These are phyloP conservation scores for Augiades crinisus DNA, from an alignment of 2,888 invertebrate species.

Conservation along the genomic window DNA sequence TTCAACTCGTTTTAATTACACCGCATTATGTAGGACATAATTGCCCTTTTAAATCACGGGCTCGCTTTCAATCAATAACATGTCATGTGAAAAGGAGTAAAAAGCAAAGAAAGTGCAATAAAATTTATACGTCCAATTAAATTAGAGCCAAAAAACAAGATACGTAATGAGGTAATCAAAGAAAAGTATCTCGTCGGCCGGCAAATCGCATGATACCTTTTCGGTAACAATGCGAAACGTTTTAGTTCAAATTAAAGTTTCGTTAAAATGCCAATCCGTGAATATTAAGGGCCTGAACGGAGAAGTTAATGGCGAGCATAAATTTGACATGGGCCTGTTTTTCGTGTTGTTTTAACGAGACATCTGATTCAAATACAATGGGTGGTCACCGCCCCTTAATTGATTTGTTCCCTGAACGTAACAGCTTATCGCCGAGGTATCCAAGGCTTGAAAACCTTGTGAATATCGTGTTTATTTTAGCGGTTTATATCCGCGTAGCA, in stretches of 20 bases:
- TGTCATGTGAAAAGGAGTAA: slow-evolving; percentile 33
- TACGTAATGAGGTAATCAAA: slow-evolving; percentile 62
- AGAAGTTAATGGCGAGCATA: slow-evolving; percentile 62
- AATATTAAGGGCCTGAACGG: slow-evolving; percentile 45
- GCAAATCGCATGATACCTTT: slow-evolving; percentile 42
- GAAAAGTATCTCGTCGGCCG: slow-evolving; percentile 45
- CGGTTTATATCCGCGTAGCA: too few species aligned
- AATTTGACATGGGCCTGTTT: slow-evolving; percentile 60
- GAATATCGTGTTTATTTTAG: not conserved
- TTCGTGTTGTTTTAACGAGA: slow-evolving; percentile 56
- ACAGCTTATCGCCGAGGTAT: slow-evolving; percentile 21
- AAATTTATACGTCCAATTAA: slow-evolving; percentile 65
- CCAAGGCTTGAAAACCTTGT: not conserved
- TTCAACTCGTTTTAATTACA: slow-evolving; percentile 52
- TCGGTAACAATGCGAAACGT: slow-evolving; percentile 50
- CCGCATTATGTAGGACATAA: slow-evolving; percentile 39
- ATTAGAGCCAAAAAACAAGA: slow-evolving; percentile 55
- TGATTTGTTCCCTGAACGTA: slow-evolving; percentile 51
- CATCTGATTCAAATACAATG: slow-evolving; percentile 66
- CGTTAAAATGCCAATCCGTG: slow-evolving; percentile 60
- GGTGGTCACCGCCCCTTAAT: slow-evolving; percentile 53
- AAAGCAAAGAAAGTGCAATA: slow-evolving; percentile 46
- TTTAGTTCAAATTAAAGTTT: slow-evolving; percentile 63
- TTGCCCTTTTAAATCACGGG: slow-evolving; percentile 46
- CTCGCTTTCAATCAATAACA: slow-evolving; percentile 41